Percentiles rank a stretch among this genome's conserved stretches.
Evolutionary conservation across 2,797 vertebrate genomes (phyloP).

Genomic region (Acanthopagrus latus): DNA sequence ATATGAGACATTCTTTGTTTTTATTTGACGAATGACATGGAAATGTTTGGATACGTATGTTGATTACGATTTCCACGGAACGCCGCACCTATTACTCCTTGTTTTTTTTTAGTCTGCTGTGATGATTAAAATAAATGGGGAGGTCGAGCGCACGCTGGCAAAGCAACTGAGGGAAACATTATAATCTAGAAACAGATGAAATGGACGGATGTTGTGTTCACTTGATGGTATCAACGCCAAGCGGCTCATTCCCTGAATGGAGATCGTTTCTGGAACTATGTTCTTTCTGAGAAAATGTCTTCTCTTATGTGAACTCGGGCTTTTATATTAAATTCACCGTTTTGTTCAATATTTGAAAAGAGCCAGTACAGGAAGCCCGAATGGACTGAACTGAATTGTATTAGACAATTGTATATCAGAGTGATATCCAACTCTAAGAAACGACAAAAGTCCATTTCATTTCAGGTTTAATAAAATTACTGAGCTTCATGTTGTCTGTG

Average conservation of each 20-base stretch:
- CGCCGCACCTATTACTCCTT: slow-evolving; percentile 15
- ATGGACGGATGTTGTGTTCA: slow-evolving; percentile 71
- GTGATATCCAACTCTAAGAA: slow-evolving; percentile 42
- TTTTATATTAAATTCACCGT: slow-evolving; percentile 76
- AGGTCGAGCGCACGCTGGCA: slow-evolving; percentile 43
- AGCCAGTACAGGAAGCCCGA: slow-evolving; percentile 37
- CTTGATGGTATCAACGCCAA: slow-evolving; percentile 72
- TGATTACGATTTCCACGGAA: slow-evolving; percentile 23
- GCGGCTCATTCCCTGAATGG: slow-evolving; percentile 76
- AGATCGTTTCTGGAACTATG: slow-evolving; percentile 72
- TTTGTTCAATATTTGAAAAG: slow-evolving; percentile 68
- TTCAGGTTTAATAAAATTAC: slow-evolving; percentile 66
- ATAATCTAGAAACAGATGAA: slow-evolving; percentile 72
- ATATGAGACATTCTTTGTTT: slow-evolving; percentile 48
- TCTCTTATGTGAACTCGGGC: slow-evolving; percentile 61
- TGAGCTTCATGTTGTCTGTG: slow-evolving; percentile 38
- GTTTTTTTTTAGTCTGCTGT: slow-evolving; percentile 45
- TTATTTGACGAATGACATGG: slow-evolving; percentile 48
- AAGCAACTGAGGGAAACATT: slow-evolving; percentile 58
- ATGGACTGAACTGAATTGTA: slow-evolving; percentile 73
- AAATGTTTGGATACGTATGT: slow-evolving; percentile 51
- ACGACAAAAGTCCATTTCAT: slow-evolving; percentile 70
- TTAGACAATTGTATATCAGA: slow-evolving; percentile 62
- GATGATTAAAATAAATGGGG: slow-evolving; percentile 59
- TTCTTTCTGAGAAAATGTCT: slow-evolving; percentile 59